Evolutionary conservation across 53 echinoderm and acorn worm species (phyloP).

Genomic region (Crossaster papposus): DNA sequence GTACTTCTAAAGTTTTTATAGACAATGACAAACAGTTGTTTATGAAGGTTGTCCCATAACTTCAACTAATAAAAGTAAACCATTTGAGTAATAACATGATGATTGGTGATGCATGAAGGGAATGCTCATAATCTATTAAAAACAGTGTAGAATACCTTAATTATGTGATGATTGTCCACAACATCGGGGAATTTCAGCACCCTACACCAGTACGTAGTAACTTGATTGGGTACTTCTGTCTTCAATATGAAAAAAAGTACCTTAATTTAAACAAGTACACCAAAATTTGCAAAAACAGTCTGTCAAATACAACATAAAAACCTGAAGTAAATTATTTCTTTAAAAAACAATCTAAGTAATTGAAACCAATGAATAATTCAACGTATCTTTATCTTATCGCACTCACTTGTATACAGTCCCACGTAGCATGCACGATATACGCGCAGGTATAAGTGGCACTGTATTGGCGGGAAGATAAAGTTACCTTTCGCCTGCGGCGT

Average conservation of each 20-base stretch:
- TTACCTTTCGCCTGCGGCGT: constrained; percentile 38
- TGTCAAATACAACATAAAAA: background rate
- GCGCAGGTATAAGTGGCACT: background rate
- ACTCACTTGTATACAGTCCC: background rate
- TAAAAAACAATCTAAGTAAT: too few species aligned
- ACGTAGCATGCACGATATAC: background rate
- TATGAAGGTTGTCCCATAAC: too few species aligned
- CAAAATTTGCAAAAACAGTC: background rate
- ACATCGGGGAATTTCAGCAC: constrained; percentile 66
- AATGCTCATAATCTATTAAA: too few species aligned
- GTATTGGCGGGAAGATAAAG: constrained; percentile 38
- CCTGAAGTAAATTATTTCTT: background rate
- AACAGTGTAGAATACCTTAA: constrained; percentile 52
- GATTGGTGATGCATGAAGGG: too few species aligned
- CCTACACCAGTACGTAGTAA: constrained; percentile 88
- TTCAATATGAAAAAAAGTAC: constrained; percentile 22
- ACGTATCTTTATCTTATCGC: background rate
- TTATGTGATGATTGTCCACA: constrained; percentile 72
- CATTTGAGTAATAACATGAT: background rate
- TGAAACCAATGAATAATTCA: background rate
- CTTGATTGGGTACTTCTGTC: constrained; percentile 65
- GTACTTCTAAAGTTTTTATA: background rate
- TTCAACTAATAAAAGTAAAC: background rate
- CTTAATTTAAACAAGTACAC: background rate
- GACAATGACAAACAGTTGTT: background rate